Evolutionary conservation across 2,888 invertebrate species (phyloP), one percentile per base, ranked within the genome.

Genomic region (Ophion slaviceki): DNA sequence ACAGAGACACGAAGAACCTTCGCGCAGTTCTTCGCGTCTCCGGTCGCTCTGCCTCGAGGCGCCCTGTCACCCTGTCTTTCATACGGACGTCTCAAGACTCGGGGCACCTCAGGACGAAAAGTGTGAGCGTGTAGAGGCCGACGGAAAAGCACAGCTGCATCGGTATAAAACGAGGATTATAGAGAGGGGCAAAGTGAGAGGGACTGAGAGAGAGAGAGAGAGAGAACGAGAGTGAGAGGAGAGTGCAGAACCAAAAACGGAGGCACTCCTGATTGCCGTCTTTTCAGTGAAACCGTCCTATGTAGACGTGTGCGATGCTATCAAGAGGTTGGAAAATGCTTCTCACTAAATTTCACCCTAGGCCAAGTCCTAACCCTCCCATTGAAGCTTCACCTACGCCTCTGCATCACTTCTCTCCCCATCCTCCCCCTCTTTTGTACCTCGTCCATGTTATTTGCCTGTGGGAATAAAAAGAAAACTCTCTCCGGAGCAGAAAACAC

Each of bases 261-360:
- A 79, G 75, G 61, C 71, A 77, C 82, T 80, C 59, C 57, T 80
- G 68, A 86, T 86, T 80, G 82, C 82, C 80, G 72, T 77, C 70
- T 78, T 85, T 85, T 71, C 80, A 82, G 76, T 67, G 28, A 75
- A 76, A 71, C 53, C 47, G 28, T 24, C 40, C 74, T 76, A 47
- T 28, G 53, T 53, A 81, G 53, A 64, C 66, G 66, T 24, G 70
- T 62, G 57, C 68, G 66, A 77, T 68, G 68, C 36, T 24, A 70
- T 67, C 36, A 62, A 59, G 64, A 61, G 76, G 70, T 77, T 74
- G 53, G 61, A 80, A 72, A 77, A 80, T 72, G 45, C 57, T 78
- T 68, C 24, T 61, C 53, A 40, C 71, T 45, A 68, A 77, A 77
- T 83, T 77, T 80, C 67, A 74, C 74, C 68, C 77, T 68, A 70